phyloP scores from a whole-genome alignment of 2,888 invertebrate genomes.

The Catocala nupta region DNA sequence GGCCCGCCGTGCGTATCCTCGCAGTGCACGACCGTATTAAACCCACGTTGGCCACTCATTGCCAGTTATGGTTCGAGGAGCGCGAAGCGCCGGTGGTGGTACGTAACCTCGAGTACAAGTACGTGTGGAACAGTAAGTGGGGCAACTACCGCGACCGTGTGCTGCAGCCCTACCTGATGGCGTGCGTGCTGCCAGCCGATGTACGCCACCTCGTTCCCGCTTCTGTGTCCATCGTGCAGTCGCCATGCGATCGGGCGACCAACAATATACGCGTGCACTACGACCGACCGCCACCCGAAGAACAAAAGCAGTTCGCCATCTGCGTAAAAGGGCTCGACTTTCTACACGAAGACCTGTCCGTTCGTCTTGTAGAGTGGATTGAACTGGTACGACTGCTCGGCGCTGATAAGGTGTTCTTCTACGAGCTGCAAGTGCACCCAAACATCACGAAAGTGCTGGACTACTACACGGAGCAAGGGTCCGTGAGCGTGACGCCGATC shows the following conservation, averaged over 20 bases:
- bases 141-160: slow-evolving; percentile 97
- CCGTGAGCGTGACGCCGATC: slow-evolving; percentile 92
- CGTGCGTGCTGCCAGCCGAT: slow-evolving; percentile 94
- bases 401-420: slow-evolving; percentile 96
- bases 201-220: slow-evolving; percentile 92
- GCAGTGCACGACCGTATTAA: slow-evolving; percentile 96
- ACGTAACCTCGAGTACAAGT: slow-evolving; percentile 95
- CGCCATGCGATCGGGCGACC: slow-evolving; percentile 94
- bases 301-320: slow-evolving; percentile 94
- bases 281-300: slow-evolving; percentile 87
- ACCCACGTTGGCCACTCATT: slow-evolving; percentile 93
- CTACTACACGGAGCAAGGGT: slow-evolving; percentile 89
- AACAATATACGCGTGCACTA: slow-evolving; percentile 95
- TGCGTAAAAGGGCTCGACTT: slow-evolving; percentile 98
- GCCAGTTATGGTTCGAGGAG: slow-evolving; percentile 96
- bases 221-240: slow-evolving; percentile 95
- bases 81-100: slow-evolving; percentile 93
- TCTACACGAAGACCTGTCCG: slow-evolving; percentile 95
- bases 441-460: slow-evolving; percentile 95
- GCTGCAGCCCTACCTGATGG: slow-evolving; percentile 96
- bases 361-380: slow-evolving; percentile 97
- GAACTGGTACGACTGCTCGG: slow-evolving; percentile 95
- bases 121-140: slow-evolving; percentile 98
- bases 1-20: slow-evolving; percentile 94
- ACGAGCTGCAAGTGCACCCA: slow-evolving; percentile 96